These are phyloP conservation scores for Luehdorfia chinensis DNA, from an alignment of 1,140 invertebrate genomes.

Conservation along the genomic window DNA sequence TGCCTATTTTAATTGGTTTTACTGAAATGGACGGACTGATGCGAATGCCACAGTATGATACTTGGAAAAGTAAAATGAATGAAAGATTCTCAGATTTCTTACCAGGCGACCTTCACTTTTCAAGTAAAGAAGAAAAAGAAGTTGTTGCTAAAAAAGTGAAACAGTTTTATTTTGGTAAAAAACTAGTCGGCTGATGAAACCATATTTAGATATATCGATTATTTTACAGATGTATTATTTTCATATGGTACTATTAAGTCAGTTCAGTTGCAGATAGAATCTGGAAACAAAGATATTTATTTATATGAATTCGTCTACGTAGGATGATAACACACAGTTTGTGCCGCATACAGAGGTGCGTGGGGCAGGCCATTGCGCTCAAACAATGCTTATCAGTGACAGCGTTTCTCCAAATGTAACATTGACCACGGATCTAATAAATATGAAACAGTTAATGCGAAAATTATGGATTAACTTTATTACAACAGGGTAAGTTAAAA, in stretches of 20 bases:
- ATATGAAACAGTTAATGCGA: not conserved
- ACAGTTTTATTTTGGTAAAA: constrained; percentile 32
- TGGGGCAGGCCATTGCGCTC: constrained; percentile 20
- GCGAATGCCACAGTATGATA: constrained; percentile 6
- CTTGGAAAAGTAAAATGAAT: constrained; percentile 18
- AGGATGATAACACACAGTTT: not conserved
- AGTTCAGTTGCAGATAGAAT: constrained; percentile 19
- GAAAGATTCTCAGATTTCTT: not conserved
- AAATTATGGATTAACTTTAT: not conserved
- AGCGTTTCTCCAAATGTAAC: not conserved
- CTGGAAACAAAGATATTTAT: constrained; percentile 30
- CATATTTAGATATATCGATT: constrained; percentile 26
- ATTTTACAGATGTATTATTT: constrained; percentile 37
- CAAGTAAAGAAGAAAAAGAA: constrained; percentile 23
- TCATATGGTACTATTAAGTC: constrained; percentile 22
- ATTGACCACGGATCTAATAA: not conserved
- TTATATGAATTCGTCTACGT: constrained; percentile 25
- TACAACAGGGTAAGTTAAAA: not conserved
- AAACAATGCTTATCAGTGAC: constrained; percentile 6
- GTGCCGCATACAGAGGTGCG: constrained; percentile 16
- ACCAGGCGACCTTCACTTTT: constrained; percentile 24
- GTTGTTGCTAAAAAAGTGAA: constrained; percentile 24
- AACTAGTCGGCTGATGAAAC: constrained; percentile 17
- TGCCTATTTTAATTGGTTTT: constrained; percentile 27
- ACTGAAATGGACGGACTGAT: constrained; percentile 23